Evolutionary conservation across 2,888 invertebrate genomes (phyloP), one percentile per base, ranked within the genome.

Genomic region (Drosophila dives): DNA sequence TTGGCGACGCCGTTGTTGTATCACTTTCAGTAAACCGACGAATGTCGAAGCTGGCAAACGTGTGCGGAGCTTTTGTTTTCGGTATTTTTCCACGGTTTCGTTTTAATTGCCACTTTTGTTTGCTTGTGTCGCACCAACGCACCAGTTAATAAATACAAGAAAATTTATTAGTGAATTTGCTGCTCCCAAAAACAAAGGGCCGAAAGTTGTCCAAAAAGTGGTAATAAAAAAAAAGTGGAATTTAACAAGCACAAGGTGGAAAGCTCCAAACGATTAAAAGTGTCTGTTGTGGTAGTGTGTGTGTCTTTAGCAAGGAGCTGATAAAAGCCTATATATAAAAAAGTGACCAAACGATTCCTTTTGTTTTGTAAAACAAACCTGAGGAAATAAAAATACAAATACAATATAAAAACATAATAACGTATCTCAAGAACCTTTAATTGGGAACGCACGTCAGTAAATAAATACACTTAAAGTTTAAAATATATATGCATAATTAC

Each of bases 11-110:
- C 63, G 68, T 54, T 54, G 65, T 40, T 60, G 55, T 72, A 79
- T 81, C 76, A 79, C 65, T 64, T 75, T 85, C 87, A 91, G 91
- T 91, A 79, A 83, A 81, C 81, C 84, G 84, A 86, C 86, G 88
- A 90, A 78, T 87, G 88, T 91, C 88, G 83, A 91, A 90, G 87
- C 81, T 83, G 78, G 76, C 75, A 66, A 80, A 81, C 84, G 81
- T 89, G 77, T 77, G 87, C 75, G 81, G 73, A 71, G 51, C 72
- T 76, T 69, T 74, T 36, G 29, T 48, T 29, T 38, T 55, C 38
- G 38, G n/a, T 29, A 48, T 60, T 69, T 59, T 45, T 59, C 34
- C 48, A 56, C 58, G 58, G 55, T 62, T 60, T 66, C 45, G 34
- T 33, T 53, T 50, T 54, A 55, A 53, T 55, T 54, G 29, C 54